Evolutionary conservation across 2,888 invertebrate genomes (phyloP).

Genomic region (Cheilosia pagana): DNA sequence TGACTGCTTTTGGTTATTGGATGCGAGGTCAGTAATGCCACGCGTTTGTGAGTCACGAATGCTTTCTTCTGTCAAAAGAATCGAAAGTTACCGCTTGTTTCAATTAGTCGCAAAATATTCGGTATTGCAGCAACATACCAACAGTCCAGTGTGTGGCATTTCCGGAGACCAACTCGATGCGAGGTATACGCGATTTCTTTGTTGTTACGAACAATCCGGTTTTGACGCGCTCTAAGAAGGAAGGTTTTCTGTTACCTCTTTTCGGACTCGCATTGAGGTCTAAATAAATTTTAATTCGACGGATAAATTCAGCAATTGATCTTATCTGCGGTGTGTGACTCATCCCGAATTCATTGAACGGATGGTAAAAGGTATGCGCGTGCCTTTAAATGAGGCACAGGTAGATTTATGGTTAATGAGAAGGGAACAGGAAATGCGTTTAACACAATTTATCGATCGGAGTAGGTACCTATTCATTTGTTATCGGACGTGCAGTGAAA

Average conservation of each 20-base stretch:
- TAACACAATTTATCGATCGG: neutral
- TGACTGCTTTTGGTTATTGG: slow-evolving; percentile 8
- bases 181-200: slow-evolving; percentile 16
- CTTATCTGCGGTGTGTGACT: slow-evolving; percentile 59
- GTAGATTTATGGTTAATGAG: neutral
- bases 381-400: slow-evolving; percentile 30
- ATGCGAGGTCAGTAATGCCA: slow-evolving; percentile 53
- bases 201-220: slow-evolving; percentile 43
- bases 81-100: slow-evolving; percentile 59
- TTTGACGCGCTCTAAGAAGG: slow-evolving; percentile 15
- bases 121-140: neutral
- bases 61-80: slow-evolving; percentile 53
- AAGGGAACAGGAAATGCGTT: neutral
- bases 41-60: slow-evolving; percentile 50
- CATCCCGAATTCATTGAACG: slow-evolving; percentile 60
- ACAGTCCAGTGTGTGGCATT: slow-evolving; percentile 49
- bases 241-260: slow-evolving; percentile 24
- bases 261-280: slow-evolving; percentile 37
- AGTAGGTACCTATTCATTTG: neutral
- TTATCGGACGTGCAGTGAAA: neutral
- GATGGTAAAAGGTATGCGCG: slow-evolving; percentile 63
- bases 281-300: slow-evolving; percentile 71
- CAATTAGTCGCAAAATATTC: slow-evolving; percentile 37
- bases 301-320: slow-evolving; percentile 71
- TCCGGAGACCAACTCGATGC: slow-evolving; percentile 52